phyloP scores from a whole-genome alignment of 2,113 vertebrate genomes.

The Zosterops lateralis region DNA sequence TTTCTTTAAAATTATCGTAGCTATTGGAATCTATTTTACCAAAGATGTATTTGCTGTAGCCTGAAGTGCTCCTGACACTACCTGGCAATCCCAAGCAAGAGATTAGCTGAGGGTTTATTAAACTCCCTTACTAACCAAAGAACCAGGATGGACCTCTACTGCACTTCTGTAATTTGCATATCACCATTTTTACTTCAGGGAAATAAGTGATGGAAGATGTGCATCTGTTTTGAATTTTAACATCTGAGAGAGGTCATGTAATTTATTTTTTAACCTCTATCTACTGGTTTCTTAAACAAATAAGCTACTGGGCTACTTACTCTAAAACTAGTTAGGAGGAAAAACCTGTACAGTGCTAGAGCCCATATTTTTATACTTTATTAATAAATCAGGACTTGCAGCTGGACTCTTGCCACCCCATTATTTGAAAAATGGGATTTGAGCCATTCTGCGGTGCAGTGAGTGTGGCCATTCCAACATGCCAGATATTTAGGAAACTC shows the following conservation, averaged over 20 bases:
- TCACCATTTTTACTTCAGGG: background rate
- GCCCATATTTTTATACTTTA: background rate
- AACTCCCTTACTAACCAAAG: background rate
- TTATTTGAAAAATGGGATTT: background rate
- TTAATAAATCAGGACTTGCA: background rate
- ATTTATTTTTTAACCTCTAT: background rate
- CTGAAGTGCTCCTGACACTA: background rate
- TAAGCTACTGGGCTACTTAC: background rate
- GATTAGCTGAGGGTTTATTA: background rate
- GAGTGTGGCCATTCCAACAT: background rate
- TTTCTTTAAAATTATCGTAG: conserved; percentile 45
- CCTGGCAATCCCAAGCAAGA: background rate
- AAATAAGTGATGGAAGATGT: background rate
- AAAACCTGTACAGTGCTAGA: background rate
- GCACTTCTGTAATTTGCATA: background rate
- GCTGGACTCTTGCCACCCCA: background rate
- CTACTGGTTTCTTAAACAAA: background rate
- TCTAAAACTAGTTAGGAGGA: background rate
- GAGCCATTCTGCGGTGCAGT: background rate
- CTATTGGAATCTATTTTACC: conserved; percentile 13
- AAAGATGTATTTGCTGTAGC: background rate
- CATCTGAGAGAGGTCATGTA: background rate
- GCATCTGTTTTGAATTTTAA: background rate
- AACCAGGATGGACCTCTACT: background rate
- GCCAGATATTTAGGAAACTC: background rate